Base-by-base conservation (phyloP, 2,797 vertebrate species). In the Coregonus suidteri region DNA sequence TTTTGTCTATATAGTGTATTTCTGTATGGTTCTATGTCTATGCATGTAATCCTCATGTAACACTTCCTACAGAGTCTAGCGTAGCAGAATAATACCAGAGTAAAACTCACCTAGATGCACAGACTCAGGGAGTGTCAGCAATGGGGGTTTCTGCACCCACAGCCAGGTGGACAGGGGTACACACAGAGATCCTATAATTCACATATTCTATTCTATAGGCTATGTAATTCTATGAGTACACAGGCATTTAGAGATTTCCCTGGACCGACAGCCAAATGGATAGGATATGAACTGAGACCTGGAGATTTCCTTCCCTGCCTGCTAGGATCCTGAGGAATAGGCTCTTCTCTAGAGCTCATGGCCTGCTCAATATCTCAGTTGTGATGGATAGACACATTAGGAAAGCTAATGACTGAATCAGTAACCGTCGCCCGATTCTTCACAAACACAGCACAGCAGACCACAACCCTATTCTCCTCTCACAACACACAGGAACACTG, bases 321-420 rank as follows among this genome's bases (percentile, higher is more conserved):
- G 15, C n/a, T 59, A 68, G 15, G 31, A 68, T 47, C 41, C 41
- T 13, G 41, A 59, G 18, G 56, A 59, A 34, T 15, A 35, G 66
- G 31, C 15, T 34, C 30, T 35, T 18, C 56, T 59, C 18, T 18
- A 59, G 56, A 59, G 56, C 18, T 59, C n/a, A 3, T 18, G 56
- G 56, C 18, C n/a, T 34, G 66, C 16, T 4, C 31, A 6, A 35
- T 68, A 35, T 68, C 47, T 59, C 31, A 52, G 52, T 52, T 34
- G 64, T 74, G 78, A 76, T 47, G 65, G 66, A 81, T 81, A 34
- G 56, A 81, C 41, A 56, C 79, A 74, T 78, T 71, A 81, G 73
- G 68, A 64, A 35, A 53, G 74, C 31, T 77, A 80, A 80, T 78
- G 76, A 81, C 65, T 47, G 71, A 79, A 78, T 81, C 79, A 56